phyloP scores from a whole-genome alignment of 2,113 vertebrate species.

The Tragelaphus imberbis region DNA sequence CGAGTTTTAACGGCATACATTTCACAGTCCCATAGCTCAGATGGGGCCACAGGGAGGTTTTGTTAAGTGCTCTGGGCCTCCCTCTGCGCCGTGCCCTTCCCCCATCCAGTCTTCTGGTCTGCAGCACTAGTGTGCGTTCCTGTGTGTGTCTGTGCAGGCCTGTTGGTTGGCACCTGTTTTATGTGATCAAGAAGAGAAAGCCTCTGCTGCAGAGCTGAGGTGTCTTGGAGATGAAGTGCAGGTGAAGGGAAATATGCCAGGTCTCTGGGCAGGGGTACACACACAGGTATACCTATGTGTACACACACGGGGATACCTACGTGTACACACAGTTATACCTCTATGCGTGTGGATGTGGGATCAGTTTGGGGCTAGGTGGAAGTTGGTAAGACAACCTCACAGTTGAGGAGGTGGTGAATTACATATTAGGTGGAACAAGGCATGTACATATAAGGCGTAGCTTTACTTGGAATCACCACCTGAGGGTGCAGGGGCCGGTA shows the following conservation, averaged over 20 bases:
- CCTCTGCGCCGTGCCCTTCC: fast-evolving
- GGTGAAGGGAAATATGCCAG: neutral
- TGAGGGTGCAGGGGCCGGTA: neutral
- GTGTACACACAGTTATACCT: fast-evolving
- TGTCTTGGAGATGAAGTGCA: neutral
- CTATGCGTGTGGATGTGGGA: fast-evolving
- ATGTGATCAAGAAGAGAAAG: neutral
- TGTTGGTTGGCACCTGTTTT: neutral
- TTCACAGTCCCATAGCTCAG: neutral
- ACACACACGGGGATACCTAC: fast-evolving
- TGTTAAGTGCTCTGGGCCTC: neutral
- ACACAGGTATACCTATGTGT: neutral
- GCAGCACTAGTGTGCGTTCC: neutral
- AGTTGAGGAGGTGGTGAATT: neutral
- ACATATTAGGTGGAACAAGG: neutral
- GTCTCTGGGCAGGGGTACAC: neutral
- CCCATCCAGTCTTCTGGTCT: neutral
- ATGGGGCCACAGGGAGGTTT: neutral
- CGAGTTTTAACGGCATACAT: neutral
- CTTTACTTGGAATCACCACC: neutral
- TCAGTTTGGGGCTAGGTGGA: fast-evolving
- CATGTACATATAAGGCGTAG: fast-evolving
- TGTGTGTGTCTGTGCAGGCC: neutral
- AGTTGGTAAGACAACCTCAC: neutral
- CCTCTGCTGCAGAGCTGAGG: neutral